These are phyloP conservation scores for Drosophila tsacasi DNA, from an alignment of 1,140 invertebrate species.

Conservation along the genomic window DNA sequence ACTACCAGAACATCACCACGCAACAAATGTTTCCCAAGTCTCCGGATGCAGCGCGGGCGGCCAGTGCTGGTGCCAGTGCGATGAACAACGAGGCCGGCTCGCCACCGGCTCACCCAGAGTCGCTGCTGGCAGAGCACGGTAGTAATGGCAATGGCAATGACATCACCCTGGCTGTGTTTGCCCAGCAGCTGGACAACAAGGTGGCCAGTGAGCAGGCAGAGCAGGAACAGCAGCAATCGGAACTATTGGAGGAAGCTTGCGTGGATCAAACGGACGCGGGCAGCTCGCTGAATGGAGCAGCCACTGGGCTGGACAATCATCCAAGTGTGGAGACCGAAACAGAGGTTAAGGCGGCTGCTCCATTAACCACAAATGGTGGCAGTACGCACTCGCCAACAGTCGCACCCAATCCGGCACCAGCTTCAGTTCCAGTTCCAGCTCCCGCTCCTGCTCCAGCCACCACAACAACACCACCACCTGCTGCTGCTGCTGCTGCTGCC, in stretches of 20 bases:
- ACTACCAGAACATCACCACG: slow-evolving; percentile 80
- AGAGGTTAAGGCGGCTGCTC: slow-evolving; percentile 29
- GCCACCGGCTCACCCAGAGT: slow-evolving; percentile 61
- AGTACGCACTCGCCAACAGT: slow-evolving; percentile 15
- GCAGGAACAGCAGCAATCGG: slow-evolving; percentile 35
- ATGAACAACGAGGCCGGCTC: slow-evolving; percentile 46
- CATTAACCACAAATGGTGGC: slow-evolving; percentile 49
- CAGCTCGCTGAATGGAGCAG: slow-evolving; percentile 36
- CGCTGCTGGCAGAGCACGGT: slow-evolving; percentile 49
- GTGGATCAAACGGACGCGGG: slow-evolving; percentile 70
- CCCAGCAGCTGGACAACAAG: slow-evolving; percentile 76
- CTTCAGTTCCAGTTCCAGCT: slow-evolving; percentile 4
- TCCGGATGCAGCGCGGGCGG: slow-evolving; percentile 63
- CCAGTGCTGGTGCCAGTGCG: slow-evolving; percentile 44
- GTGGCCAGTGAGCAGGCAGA: slow-evolving; percentile 67
- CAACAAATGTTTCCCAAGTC: slow-evolving; percentile 84
- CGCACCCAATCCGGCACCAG: slow-evolving; percentile 1
- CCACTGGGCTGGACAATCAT: slow-evolving; percentile 22
- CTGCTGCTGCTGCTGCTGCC: slow-evolving; percentile 28
- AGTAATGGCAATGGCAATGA: slow-evolving; percentile 66
- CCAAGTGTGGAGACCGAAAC: slow-evolving; percentile 21
- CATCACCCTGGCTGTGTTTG: slow-evolving; percentile 70
- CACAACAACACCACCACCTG: slow-evolving; percentile 20
- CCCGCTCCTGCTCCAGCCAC: slow-evolving; percentile 7
- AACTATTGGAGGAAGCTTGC: slow-evolving; percentile 35